Percentiles rank a stretch among this genome's conserved stretches.
phyloP scores from a whole-genome alignment of 2,888 invertebrate species.

The Lasioglossum pauxillum region DNA sequence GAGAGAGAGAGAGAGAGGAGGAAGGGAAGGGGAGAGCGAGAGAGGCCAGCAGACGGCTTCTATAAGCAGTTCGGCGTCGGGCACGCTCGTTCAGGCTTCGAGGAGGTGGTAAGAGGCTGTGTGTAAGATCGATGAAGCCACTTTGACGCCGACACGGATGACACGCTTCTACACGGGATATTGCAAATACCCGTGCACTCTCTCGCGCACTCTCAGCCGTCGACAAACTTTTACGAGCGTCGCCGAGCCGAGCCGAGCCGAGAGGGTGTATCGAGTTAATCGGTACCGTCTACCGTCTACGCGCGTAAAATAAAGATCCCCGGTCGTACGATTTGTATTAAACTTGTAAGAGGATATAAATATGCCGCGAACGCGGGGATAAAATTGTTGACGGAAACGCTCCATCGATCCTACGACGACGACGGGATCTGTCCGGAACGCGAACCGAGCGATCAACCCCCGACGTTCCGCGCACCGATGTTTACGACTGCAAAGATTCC shows the following conservation, averaged over 20 bases:
- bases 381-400: neutral
- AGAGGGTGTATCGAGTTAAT: conserved; percentile 50
- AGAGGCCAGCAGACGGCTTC: conserved; percentile 40
- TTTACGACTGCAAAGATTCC: conserved; percentile 1
- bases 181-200: conserved; percentile 59
- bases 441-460: neutral
- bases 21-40: neutral
- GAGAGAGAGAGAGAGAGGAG: neutral
- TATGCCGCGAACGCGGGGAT: neutral
- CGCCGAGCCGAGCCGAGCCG: conserved; percentile 3
- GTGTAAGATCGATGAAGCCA: conserved; percentile 67
- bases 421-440: neutral
- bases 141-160: conserved; percentile 66
- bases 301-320: conserved; percentile 40
- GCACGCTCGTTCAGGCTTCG: conserved; percentile 57
- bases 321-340: conserved; percentile 17
- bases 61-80: conserved; percentile 52
- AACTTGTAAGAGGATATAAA: neutral
- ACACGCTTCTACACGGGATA: conserved; percentile 60
- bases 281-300: conserved; percentile 25
- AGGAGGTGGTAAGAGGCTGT: conserved; percentile 64
- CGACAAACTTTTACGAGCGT: conserved; percentile 59
- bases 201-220: conserved; percentile 58
- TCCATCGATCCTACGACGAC: neutral
- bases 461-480: neutral